Evolutionary conservation across 2,113 vertebrate species (phyloP).

Genomic region (Catharus bicknelli): DNA sequence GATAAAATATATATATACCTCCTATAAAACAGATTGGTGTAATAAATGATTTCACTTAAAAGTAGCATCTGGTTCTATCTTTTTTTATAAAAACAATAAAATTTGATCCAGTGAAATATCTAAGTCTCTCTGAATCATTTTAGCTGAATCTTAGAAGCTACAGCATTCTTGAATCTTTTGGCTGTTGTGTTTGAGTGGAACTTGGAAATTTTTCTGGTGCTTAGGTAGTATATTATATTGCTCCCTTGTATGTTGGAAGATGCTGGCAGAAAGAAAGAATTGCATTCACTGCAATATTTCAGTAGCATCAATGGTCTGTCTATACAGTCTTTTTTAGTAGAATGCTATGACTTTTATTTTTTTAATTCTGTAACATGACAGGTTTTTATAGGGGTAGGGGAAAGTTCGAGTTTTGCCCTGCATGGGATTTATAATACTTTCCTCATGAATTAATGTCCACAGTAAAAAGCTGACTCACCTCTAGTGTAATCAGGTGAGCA

Average conservation of each 20-base stretch:
- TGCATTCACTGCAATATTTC: background rate
- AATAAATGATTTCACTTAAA: conserved; percentile 75
- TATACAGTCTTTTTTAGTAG: background rate
- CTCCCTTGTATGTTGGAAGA: background rate
- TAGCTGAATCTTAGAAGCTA: background rate
- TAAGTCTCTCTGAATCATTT: conserved; percentile 55
- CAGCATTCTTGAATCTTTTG: background rate
- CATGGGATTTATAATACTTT: background rate
- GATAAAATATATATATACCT: conserved; percentile 72
- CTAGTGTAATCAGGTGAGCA: background rate
- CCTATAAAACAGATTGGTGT: conserved; percentile 72
- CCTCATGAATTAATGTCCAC: background rate
- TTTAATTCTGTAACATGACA: background rate
- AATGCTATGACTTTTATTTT: background rate
- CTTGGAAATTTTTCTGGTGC: background rate
- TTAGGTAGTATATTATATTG: background rate
- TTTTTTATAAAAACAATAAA: conserved; percentile 73
- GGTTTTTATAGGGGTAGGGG: background rate
- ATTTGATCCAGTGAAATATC: conserved; percentile 69
- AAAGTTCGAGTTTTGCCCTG: background rate
- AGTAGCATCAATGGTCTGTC: background rate
- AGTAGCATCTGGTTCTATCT: conserved; percentile 68
- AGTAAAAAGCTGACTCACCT: background rate
- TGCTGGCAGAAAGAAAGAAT: background rate
- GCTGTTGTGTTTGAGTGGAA: background rate